These are phyloP conservation scores for Sphenodon punctatus DNA, from an alignment of 2,797 vertebrate genomes.

Conservation along the genomic window DNA sequence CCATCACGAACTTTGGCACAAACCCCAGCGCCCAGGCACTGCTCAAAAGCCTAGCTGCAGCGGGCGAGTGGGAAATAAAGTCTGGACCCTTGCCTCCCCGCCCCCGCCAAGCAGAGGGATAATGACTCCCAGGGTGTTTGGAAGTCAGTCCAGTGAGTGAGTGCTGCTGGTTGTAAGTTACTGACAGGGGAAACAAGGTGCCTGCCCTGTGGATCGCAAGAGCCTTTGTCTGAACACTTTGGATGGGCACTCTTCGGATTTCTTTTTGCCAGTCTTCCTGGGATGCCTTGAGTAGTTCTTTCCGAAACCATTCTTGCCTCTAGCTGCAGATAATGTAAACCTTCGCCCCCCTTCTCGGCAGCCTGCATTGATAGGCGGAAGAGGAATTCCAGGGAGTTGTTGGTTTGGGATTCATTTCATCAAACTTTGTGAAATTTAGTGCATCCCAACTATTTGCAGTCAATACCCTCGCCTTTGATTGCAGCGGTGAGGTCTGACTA, in stretches of 20 bases:
- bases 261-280: too few relatives aligned
- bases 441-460: neutral
- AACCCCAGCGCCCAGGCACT: neutral
- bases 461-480: neutral
- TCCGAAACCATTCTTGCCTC: neutral
- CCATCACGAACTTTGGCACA: neutral
- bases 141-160: neutral
- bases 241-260: too few relatives aligned
- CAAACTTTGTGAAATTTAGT: neutral
- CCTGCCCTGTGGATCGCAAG: neutral
- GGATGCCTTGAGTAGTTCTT: neutral
- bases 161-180: neutral
- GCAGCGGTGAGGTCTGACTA: neutral
- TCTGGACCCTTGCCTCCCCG: neutral
- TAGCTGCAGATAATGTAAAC: too few relatives aligned
- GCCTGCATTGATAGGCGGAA: neutral
- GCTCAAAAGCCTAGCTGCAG: neutral
- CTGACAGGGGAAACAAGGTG: fast-evolving
- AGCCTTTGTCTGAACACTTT: neutral
- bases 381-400: neutral
- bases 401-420: neutral
- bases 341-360: neutral
- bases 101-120: too few relatives aligned
- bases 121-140: neutral
- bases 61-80: fast-evolving